Evolutionary conservation across 2,888 invertebrate species (phyloP), one percentile per base, ranked within the genome.

Genomic region (Agrotis exclamationis): DNA sequence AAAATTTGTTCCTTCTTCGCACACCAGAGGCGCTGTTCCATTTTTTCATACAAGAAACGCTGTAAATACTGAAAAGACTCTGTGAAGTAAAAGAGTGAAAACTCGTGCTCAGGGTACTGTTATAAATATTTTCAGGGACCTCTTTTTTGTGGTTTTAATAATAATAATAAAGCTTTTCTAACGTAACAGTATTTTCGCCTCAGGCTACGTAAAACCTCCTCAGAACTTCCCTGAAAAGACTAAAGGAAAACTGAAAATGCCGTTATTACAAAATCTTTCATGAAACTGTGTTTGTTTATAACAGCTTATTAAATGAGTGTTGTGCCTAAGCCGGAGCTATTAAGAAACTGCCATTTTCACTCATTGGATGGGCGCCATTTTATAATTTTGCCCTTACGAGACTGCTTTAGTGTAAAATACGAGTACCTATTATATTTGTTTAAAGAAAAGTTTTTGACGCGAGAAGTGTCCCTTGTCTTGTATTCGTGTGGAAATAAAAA

Each of bases 291-390:
- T 50, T 64, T 50, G 50, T 24, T 67, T 83, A 54, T 39, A 63
- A 57, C 67, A 79, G 63, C 63, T 79, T 70, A 82, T 76, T 82
- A 73, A 71, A 57, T 63, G 45, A 62, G 63, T 66, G 64, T 62
- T 76, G 44, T 63, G 64, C 44, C 62, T 63, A 33, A 64, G 62
- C 54, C 47, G 39, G 66, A 47, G 24, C 75, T 79, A 83, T 83
- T 85, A 80, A 58, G 54, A 16, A 72, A 24, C 74, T 74, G 83
- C 73, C 83, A 83, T 39, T 56, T 69, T 60, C 85, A 80, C 33
- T 74, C 39, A 68, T 66, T 70, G 60, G 47, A n/a, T 7, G 53
- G 50, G 2, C 14, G 53, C 47, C 67, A 33, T 58, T 63, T 47
- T 53, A 22, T 39, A 50, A 28, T 44, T 48, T 51, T 16, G 45